phyloP scores from a whole-genome alignment of 2,888 invertebrate species.

The Tetrapedia diversipes region DNA sequence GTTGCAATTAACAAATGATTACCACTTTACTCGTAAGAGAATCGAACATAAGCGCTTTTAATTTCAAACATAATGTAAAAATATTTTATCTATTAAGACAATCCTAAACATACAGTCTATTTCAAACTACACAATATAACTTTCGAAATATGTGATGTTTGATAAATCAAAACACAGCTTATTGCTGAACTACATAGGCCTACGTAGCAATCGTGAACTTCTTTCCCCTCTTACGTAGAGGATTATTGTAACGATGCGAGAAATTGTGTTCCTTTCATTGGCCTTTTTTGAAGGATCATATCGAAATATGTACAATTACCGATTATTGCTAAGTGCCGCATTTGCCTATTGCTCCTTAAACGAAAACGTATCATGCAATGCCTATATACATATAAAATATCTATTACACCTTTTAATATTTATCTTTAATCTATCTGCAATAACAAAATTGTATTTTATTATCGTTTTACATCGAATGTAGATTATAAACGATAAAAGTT shows the following conservation, averaged over 20 bases:
- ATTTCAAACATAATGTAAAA: constrained; percentile 20
- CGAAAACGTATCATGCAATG: constrained; percentile 52
- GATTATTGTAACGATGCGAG: not conserved
- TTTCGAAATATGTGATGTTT: constrained; percentile 43
- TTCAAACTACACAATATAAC: constrained; percentile 38
- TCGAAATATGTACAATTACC: constrained; percentile 20
- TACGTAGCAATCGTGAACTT: constrained; percentile 12
- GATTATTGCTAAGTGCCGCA: constrained; percentile 39
- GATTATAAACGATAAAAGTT: constrained; percentile 33
- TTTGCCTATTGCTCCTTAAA: constrained; percentile 54
- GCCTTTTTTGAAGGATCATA: constrained; percentile 27
- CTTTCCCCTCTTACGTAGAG: constrained; percentile 5
- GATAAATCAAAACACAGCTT: constrained; percentile 17
- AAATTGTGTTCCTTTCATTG: constrained; percentile 37
- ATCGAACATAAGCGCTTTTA: constrained; percentile 9
- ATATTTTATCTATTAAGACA: not conserved
- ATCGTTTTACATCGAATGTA: constrained; percentile 67
- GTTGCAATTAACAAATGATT: constrained; percentile 1
- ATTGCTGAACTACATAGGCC: constrained; percentile 7
- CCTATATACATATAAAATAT: constrained; percentile 37
- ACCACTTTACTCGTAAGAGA: constrained; percentile 14
- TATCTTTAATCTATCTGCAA: constrained; percentile 43
- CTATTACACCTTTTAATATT: constrained; percentile 48
- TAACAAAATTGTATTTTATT: constrained; percentile 65
- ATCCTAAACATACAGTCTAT: constrained; percentile 12